phyloP scores from a whole-genome alignment of 1,140 invertebrate genomes.

The Drosophila malerkotliana region DNA sequence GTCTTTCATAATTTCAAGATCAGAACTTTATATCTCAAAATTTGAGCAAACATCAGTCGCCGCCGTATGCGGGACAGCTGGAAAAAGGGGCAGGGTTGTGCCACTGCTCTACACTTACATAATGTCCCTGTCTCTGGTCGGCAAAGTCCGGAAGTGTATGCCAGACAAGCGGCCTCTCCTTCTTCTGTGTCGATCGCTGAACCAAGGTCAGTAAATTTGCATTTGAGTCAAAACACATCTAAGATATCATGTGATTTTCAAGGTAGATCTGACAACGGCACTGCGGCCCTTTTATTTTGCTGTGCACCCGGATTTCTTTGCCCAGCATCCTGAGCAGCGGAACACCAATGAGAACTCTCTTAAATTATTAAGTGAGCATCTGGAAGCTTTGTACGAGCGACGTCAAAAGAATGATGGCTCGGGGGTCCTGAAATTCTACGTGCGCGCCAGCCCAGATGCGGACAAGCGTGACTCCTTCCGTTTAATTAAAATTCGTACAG shows the following conservation, averaged over 20 bases:
- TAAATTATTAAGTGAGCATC: constrained; percentile 92
- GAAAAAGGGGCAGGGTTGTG: constrained; percentile 34
- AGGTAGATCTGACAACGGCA: constrained; percentile 92
- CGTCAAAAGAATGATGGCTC: constrained; percentile 85
- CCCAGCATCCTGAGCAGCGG: constrained; percentile 94
- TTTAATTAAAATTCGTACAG: constrained; percentile 87
- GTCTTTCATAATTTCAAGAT: constrained; percentile 51
- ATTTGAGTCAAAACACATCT: neutral
- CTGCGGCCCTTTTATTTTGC: constrained; percentile 97
- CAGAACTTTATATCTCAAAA: constrained; percentile 42
- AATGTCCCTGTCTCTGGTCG: constrained; percentile 48
- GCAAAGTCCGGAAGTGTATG: constrained; percentile 22
- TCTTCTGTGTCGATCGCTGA: constrained; percentile 27
- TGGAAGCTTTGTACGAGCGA: constrained; percentile 89
- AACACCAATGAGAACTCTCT: constrained; percentile 95
- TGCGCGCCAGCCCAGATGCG: constrained; percentile 86
- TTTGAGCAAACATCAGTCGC: constrained; percentile 17
- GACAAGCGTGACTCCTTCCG: constrained; percentile 86
- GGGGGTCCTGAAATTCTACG: constrained; percentile 89
- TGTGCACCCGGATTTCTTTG: constrained; percentile 97
- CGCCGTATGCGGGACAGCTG: constrained; percentile 37
- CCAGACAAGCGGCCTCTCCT: constrained; percentile 15
- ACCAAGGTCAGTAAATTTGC: constrained; percentile 38
- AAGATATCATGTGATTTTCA: constrained; percentile 21
- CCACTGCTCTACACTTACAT: constrained; percentile 47